Base-by-base conservation (phyloP, 1,140 invertebrate genomes). In the Manduca sexta region DNA sequence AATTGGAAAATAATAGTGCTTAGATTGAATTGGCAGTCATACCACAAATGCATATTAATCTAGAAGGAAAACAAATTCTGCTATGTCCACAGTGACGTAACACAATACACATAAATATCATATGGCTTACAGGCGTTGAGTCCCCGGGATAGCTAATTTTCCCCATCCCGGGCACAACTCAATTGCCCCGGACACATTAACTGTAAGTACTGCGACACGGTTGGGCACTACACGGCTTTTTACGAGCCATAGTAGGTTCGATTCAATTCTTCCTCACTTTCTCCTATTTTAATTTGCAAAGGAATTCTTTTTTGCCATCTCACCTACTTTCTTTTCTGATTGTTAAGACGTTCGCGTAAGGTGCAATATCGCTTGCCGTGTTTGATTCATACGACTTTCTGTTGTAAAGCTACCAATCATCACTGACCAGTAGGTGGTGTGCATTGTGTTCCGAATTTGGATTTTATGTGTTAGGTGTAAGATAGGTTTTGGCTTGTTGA, bases 151-250 rank as follows among this genome's bases (percentile, higher is more conserved):
- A 60, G 64, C 77, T 83, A 84, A 84, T 84, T 83, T 70, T 60
- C 62, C 57, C 64, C n/a, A n/a, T 48, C 56, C 63, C 61, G 60
- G 65, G 69, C 56, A 47, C 69, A 83, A 83, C 78, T 80, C 81
- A 81, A 84, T 84, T 82, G 75, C 67, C 72, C 73, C 50, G 71
- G 63, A 66, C 74, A 71, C 78, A 83, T 84, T 83, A 84, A 73
- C 64, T 64, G 67, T 73, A 74, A 71, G 74, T 76, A 74, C 71
- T 64, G 64, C 64, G 73, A 71, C 72, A 75, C 76, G 66, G 69
- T 78, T 74, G 66, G 69, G 68, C 59, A 69, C 61, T 64, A 59
- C 57, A 45, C 56, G 47, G 43, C 64, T 72, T 78, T 79, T 80
- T 80, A 83, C 71, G 71, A 78, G 65, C 42, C 41, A 33, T 39